Percentiles rank a stretch among this genome's conserved stretches.
These are phyloP conservation scores for Hyppa rectilinea DNA, from an alignment of 2,888 invertebrate genomes.

Conservation along the genomic window DNA sequence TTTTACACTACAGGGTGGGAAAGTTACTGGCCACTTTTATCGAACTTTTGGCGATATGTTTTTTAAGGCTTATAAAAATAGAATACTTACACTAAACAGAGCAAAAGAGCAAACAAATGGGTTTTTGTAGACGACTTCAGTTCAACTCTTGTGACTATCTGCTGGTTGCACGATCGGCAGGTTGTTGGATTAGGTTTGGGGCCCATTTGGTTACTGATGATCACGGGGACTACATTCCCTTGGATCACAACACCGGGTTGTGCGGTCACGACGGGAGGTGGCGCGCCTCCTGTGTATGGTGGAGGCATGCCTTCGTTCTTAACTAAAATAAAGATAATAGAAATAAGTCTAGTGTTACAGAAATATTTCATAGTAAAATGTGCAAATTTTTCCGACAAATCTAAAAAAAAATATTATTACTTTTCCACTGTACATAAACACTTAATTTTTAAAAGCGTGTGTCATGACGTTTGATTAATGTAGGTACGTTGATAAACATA, in stretches of 20 bases:
- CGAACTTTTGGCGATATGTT: no score
- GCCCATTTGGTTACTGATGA: constrained; percentile 70
- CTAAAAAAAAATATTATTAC: no score
- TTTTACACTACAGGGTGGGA: not conserved
- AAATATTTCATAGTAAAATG: no score
- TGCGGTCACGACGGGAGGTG: constrained; percentile 9
- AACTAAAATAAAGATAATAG: not conserved
- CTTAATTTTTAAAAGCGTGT: no score
- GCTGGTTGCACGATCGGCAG: constrained; percentile 86
- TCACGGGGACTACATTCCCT: constrained; percentile 22
- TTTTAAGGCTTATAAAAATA: no score
- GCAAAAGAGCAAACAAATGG: constrained; percentile 87
- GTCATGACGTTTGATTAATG: not conserved
- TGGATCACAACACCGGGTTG: constrained; percentile 25
- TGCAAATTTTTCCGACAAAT: no score
- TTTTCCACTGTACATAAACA: no score
- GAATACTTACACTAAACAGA: constrained; percentile 77
- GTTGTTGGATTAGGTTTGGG: constrained; percentile 70
- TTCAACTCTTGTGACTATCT: constrained; percentile 83
- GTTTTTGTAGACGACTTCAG: constrained; percentile 85
- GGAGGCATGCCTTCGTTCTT: not conserved
- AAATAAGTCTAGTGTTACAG: not conserved
- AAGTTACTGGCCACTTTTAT: no score
- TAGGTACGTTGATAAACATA: not conserved
- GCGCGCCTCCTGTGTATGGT: no score